Percentiles rank a stretch among this genome's conserved stretches.
These are phyloP conservation scores for Trissolcus basalis DNA, from an alignment of 1,140 invertebrate species.

Conservation along the genomic window DNA sequence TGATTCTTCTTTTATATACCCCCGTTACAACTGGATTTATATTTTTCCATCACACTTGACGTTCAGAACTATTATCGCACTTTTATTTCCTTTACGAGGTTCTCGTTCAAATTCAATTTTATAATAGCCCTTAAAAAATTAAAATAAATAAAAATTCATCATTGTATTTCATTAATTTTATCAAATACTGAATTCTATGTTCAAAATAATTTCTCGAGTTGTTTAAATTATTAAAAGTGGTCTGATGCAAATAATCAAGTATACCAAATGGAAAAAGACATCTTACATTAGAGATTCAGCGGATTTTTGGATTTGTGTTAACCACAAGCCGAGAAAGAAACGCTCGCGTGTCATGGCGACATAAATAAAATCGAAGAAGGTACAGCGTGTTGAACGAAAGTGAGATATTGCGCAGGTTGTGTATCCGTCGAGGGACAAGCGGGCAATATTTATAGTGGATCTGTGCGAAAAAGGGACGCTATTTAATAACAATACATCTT, in stretches of 20 bases:
- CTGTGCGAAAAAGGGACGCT: conserved; percentile 67
- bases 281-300: too few relatives aligned
- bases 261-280: too few relatives aligned
- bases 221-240: too few relatives aligned
- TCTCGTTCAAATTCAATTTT: too few relatives aligned
- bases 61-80: too few relatives aligned
- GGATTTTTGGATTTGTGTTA: conserved; percentile 51
- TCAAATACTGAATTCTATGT: too few relatives aligned
- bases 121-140: too few relatives aligned
- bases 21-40: conserved; percentile 8
- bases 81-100: too few relatives aligned
- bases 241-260: too few relatives aligned
- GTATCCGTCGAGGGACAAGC: conserved; percentile 50
- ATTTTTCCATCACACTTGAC: not conserved
- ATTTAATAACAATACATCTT: conserved; percentile 77
- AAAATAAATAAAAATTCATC: too few relatives aligned
- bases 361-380: conserved; percentile 63
- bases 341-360: conserved; percentile 65
- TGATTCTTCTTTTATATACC: conserved; percentile 28
- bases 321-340: conserved; percentile 33
- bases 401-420: conserved; percentile 54
- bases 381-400: conserved; percentile 42
- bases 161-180: too few relatives aligned
- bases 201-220: too few relatives aligned
- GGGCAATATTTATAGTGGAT: conserved; percentile 18